A percentile compares a stretch with the other conserved stretches of the same genome.
phyloP scores from a whole-genome alignment of 2,888 invertebrate genomes.

The Drosophila hamatofila region DNA sequence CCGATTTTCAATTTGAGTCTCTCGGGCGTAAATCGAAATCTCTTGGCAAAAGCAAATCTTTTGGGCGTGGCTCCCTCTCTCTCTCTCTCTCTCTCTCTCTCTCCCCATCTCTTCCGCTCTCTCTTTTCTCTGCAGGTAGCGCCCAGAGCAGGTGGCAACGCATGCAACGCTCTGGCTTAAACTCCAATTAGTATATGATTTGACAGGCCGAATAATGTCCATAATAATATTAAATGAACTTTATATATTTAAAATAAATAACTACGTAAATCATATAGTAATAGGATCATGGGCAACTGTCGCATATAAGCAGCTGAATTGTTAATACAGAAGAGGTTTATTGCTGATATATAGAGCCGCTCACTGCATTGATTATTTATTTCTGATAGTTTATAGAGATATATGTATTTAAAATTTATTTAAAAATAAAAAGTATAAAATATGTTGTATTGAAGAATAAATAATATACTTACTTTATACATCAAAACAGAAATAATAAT shows the following conservation, averaged over 20 bases:
- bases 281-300: neutral
- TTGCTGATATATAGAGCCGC: neutral
- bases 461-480: too few species aligned
- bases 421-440: neutral
- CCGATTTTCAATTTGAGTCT: conserved; percentile 80
- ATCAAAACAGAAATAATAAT: too few species aligned
- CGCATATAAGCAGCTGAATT: too few species aligned
- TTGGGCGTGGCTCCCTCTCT: neutral
- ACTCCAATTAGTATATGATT: conserved; percentile 46
- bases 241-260: neutral
- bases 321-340: neutral
- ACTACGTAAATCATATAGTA: conserved; percentile 1
- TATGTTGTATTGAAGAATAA: neutral
- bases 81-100: neutral
- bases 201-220: neutral
- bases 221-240: conserved; percentile 1
- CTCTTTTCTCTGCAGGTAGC: neutral
- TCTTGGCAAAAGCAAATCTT: conserved; percentile 48
- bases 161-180: conserved; percentile 13
- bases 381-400: neutral
- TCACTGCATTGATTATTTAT: neutral
- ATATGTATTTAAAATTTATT: neutral
- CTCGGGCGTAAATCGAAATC: conserved; percentile 61
- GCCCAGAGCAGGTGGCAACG: neutral
- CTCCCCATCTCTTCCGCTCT: neutral